Percentiles rank a stretch among this genome's conserved stretches.
Evolutionary conservation across 2,888 invertebrate species (phyloP).

Genomic region (Drosophila cognata): DNA sequence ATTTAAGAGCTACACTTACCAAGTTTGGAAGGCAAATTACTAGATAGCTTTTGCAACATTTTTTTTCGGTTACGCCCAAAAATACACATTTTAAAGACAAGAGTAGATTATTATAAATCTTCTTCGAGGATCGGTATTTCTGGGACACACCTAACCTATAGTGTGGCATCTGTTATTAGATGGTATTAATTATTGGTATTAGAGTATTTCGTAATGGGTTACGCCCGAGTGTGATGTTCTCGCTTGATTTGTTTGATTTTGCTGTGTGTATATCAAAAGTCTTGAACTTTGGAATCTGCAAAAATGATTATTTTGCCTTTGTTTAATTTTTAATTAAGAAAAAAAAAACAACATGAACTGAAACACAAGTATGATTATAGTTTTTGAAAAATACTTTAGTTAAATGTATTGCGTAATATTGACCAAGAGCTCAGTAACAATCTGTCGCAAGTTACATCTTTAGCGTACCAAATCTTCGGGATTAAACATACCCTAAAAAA

Average conservation of each 20-base stretch:
- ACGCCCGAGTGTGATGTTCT: background rate
- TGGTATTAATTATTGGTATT: background rate
- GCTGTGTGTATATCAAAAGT: background rate
- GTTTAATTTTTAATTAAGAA: constrained; percentile 1
- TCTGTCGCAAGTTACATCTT: constrained; percentile 13
- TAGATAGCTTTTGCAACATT: too few species aligned
- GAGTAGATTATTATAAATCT: background rate
- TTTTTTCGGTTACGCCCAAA: too few species aligned
- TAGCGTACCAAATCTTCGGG: constrained; percentile 91
- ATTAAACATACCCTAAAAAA: constrained; percentile 93
- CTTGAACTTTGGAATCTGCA: background rate
- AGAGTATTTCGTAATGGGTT: background rate
- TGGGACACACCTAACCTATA: too few species aligned
- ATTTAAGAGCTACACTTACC: background rate
- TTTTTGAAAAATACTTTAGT: constrained; percentile 21
- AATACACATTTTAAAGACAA: background rate
- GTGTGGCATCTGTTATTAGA: background rate
- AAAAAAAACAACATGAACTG: constrained; percentile 31
- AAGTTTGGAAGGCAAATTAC: background rate
- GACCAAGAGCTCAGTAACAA: constrained; percentile 22
- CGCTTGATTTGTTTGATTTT: background rate
- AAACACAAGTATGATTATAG: constrained; percentile 10
- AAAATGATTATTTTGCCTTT: background rate
- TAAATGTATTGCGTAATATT: constrained; percentile 15
- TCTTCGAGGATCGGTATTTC: too few species aligned